phyloP scores from a whole-genome alignment of 2,113 vertebrate species.

The Takifugu bimaculatus region DNA sequence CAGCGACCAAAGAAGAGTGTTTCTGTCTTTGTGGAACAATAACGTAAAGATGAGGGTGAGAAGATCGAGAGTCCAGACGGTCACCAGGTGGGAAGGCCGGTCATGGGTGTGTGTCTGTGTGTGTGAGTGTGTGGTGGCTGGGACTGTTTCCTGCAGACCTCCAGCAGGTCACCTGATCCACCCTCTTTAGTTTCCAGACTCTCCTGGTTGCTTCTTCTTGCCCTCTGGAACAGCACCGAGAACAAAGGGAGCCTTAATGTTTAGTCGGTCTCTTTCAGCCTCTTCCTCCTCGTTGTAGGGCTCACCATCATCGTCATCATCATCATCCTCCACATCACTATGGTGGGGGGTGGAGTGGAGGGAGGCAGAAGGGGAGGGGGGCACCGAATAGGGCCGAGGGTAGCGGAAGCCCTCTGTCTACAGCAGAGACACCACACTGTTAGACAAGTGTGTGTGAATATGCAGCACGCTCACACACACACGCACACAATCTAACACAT shows the following conservation, averaged over 20 bases:
- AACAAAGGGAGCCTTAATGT: conserved; percentile 86
- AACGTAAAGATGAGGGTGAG: too few species aligned
- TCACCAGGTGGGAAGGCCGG: too few species aligned
- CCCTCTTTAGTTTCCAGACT: conserved; percentile 74
- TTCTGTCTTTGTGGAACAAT: too few species aligned
- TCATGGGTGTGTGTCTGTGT: too few species aligned
- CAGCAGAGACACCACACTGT: conserved; percentile 17
- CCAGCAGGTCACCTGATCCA: too few species aligned
- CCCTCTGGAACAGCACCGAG: conserved; percentile 64
- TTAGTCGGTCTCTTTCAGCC: conserved; percentile 85
- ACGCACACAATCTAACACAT: too few species aligned
- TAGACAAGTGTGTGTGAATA: not conserved
- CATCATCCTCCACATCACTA: conserved; percentile 81
- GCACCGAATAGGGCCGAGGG: conserved; percentile 87
- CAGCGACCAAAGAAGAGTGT: too few species aligned
- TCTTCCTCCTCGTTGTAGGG: conserved; percentile 91
- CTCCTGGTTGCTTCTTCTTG: conserved; percentile 81
- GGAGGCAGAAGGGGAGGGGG: conserved; percentile 89
- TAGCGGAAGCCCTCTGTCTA: conserved; percentile 90
- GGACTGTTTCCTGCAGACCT: not conserved
- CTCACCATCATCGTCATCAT: conserved; percentile 77
- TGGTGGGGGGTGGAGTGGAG: conserved; percentile 87
- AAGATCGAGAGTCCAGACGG: too few species aligned
- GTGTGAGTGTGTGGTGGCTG: too few species aligned
- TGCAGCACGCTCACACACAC: too few species aligned